phyloP scores from a whole-genome alignment of 1,140 invertebrate genomes.

The Drosophila mauritiana region DNA sequence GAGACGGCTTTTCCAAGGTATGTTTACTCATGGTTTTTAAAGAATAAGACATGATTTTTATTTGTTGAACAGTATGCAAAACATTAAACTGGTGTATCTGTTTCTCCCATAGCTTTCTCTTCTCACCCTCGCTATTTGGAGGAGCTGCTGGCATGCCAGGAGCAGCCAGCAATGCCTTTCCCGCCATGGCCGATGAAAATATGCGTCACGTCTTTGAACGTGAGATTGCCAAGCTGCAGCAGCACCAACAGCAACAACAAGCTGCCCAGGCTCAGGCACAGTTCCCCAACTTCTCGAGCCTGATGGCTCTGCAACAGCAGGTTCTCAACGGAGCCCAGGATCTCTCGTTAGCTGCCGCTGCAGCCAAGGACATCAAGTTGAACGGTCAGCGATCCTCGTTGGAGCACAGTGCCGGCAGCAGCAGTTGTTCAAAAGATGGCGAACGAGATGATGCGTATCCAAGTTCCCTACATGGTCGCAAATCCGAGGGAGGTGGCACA shows the following conservation, averaged over 20 bases:
- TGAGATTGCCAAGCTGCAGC: slow-evolving; percentile 94
- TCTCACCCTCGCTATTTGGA: slow-evolving; percentile 92
- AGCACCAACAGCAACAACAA: slow-evolving; percentile 86
- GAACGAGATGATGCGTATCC: slow-evolving; percentile 82
- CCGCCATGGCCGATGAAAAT: slow-evolving; percentile 88
- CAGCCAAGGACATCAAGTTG: slow-evolving; percentile 87
- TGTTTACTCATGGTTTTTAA: slow-evolving; percentile 53
- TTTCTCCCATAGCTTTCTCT: slow-evolving; percentile 87
- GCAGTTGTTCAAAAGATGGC: slow-evolving; percentile 71
- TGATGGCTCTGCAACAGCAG: slow-evolving; percentile 91
- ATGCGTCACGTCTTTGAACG: slow-evolving; percentile 94
- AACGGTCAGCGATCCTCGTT: slow-evolving; percentile 87
- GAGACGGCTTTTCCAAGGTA: slow-evolving; percentile 90
- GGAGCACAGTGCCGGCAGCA: slow-evolving; percentile 62
- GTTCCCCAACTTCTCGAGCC: slow-evolving; percentile 86
- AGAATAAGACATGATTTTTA: neutral
- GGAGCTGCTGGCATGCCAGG: slow-evolving; percentile 86
- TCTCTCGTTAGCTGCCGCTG: slow-evolving; percentile 90
- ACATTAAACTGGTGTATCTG: neutral
- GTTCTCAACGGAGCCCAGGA: slow-evolving; percentile 90
- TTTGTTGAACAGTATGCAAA: neutral
- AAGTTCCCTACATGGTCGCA: slow-evolving; percentile 59
- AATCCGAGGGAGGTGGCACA: slow-evolving; percentile 88
- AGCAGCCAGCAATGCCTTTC: slow-evolving; percentile 86
- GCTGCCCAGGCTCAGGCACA: slow-evolving; percentile 85